phyloP scores from a whole-genome alignment of 2,797 vertebrate genomes.

The Corythornis leucogaster region DNA sequence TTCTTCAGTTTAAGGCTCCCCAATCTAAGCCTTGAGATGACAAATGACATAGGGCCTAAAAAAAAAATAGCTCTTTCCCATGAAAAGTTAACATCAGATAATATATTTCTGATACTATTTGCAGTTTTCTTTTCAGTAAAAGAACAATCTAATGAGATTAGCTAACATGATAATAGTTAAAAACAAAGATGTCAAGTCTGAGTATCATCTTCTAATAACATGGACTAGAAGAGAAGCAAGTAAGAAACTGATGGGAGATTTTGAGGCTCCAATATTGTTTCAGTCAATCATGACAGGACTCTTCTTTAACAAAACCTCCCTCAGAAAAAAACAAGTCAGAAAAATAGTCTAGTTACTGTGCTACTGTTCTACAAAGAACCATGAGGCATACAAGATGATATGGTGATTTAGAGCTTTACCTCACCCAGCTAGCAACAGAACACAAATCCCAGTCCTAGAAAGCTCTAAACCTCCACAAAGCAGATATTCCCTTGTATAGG shows the following conservation, averaged over 20 bases:
- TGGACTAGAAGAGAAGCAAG: neutral
- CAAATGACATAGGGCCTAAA: slow-evolving; percentile 70
- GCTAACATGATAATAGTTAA: slow-evolving; percentile 10
- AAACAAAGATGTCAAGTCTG: slow-evolving; percentile 24
- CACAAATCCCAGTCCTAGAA: neutral
- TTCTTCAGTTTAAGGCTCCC: slow-evolving; percentile 68
- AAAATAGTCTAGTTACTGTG: neutral
- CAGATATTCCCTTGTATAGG: neutral
- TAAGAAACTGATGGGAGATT: slow-evolving; percentile 7
- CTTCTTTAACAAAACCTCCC: neutral
- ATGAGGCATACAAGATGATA: neutral
- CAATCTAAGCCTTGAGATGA: slow-evolving; percentile 73
- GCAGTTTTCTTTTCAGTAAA: slow-evolving; percentile 56
- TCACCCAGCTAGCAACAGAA: neutral
- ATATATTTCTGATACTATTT: slow-evolving; percentile 50
- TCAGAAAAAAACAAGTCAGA: neutral
- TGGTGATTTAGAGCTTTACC: neutral
- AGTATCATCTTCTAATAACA: slow-evolving; percentile 10
- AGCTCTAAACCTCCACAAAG: neutral
- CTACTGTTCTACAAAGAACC: neutral
- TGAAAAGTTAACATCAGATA: slow-evolving; percentile 69
- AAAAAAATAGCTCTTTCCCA: slow-evolving; percentile 72
- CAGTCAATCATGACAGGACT: neutral
- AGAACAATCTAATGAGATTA: slow-evolving; percentile 29
- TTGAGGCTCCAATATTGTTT: neutral